These are phyloP conservation scores for Caenorhabditis inopinata DNA, from an alignment of 1,140 invertebrate genomes.

Conservation along the genomic window DNA sequence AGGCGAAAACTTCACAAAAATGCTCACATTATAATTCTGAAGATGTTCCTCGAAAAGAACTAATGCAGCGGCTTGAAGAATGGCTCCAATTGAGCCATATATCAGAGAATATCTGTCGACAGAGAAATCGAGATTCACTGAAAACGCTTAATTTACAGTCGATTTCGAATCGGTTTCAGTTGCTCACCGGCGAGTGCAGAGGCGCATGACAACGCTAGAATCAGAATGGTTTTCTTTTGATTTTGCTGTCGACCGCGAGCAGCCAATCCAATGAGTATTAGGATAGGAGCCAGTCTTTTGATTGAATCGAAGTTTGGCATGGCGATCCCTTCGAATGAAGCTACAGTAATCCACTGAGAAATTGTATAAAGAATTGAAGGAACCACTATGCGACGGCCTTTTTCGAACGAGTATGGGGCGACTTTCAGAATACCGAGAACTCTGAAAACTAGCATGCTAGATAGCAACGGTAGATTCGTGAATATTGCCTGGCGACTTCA, in stretches of 20 bases:
- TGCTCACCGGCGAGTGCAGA: conserved; percentile 62
- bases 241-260: conserved; percentile 66
- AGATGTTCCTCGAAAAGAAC: conserved; percentile 53
- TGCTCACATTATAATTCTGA: conserved; percentile 31
- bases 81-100: conserved; percentile 68
- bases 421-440: conserved; percentile 53
- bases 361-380: conserved; percentile 69
- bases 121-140: conserved; percentile 67
- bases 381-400: conserved; percentile 66
- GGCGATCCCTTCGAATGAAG: conserved; percentile 70
- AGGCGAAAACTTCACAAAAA: neutral
- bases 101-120: conserved; percentile 68
- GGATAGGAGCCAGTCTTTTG: conserved; percentile 61
- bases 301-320: conserved; percentile 71
- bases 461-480: no score
- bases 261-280: conserved; percentile 59
- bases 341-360: conserved; percentile 68
- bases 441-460: conserved; percentile 16
- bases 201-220: conserved; percentile 69
- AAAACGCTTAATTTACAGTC: no score
- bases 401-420: conserved; percentile 65
- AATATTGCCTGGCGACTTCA: conserved; percentile 48
- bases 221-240: conserved; percentile 66
- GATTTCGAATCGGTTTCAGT: no score
- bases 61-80: conserved; percentile 69